phyloP scores from a whole-genome alignment of 2,888 invertebrate species.

The Caenorhabditis drosophilae region DNA sequence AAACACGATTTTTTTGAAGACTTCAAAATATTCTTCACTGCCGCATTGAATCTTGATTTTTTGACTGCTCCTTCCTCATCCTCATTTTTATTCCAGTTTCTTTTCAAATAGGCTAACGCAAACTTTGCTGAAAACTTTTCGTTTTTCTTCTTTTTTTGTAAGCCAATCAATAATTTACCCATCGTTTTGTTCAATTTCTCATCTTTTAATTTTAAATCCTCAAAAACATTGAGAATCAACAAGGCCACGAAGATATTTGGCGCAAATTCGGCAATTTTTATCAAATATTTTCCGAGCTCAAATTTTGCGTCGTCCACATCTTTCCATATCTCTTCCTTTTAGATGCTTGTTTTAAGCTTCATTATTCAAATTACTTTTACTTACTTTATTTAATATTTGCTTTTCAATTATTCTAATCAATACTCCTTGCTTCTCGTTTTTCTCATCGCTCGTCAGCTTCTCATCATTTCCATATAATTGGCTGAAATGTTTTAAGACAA shows the following conservation, averaged over 20 bases:
- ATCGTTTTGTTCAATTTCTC: conserved; percentile 9
- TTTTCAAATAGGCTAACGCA: conserved; percentile 40
- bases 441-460: conserved; percentile 11
- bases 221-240: conserved; percentile 27
- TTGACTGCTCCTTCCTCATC: conserved; percentile 21
- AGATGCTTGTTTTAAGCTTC: too few relatives aligned
- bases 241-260: conserved; percentile 12
- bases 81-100: conserved; percentile 25
- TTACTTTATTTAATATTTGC: background rate
- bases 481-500: too few relatives aligned
- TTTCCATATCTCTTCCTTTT: conserved; percentile 8
- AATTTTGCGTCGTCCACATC: conserved; percentile 11
- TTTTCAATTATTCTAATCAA: conserved; percentile 3
- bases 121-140: conserved; percentile 33
- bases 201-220: conserved; percentile 14
- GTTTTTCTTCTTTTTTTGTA: background rate
- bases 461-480: conserved; percentile 20
- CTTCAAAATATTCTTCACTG: conserved; percentile 17
- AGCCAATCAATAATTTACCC: conserved; percentile 10
- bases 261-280: conserved; percentile 15
- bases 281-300: conserved; percentile 11
- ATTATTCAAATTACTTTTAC: too few relatives aligned
- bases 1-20: background rate
- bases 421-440: conserved; percentile 4
- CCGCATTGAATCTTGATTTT: conserved; percentile 8